Base-by-base conservation (phyloP, 2,888 invertebrate species). In the Brachycybe producta region DNA sequence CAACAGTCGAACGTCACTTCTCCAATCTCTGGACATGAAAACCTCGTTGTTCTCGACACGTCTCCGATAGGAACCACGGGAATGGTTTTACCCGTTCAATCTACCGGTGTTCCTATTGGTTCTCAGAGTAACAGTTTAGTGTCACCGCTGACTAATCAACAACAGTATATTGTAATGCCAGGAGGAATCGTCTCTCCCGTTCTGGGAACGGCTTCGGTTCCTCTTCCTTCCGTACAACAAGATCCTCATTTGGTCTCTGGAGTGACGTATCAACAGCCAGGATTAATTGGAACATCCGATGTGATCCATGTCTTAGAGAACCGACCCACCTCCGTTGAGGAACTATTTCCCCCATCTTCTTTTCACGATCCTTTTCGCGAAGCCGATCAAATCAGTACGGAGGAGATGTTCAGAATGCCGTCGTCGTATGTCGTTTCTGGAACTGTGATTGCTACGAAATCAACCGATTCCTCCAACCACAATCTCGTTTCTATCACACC, bases 351-450 rank as follows among this genome's bases (percentile, higher is more conserved):
- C 61, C 72, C 75, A 54, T 73, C 79, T 57, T 68, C 74, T 34
- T 80, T 78, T 67, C 79, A 80, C 19, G 80, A 80, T 71, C 80
- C 80, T 3, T 80, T 80, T 60, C 75, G 77, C 67, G 80, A 80
- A 34, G 17, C 38, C 30, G 28, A 21, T 23, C 38, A 5, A 21
- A 48, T 11, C n/a, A 8, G 24, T 4, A 7, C 28, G 5, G 24
- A 23, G 7, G 44, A 47, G 28, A 28, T 41, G n/a, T 43, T 32
- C 26, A 34, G 52, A 26, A 49, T 49, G 17, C 36, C 56, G 39
- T 38, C 42, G 4, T 49, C 54, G 32, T 49, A 45, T 32, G 21
- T 50, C 8, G 51, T 52, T 39, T 57, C 55, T 32, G 41, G 50
- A 15, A 32, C 52, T 15, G 32, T 41, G 19, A 30, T 39, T 28